Evolutionary conservation across 2,888 invertebrate genomes (phyloP).

Genomic region (Tricholauxania praeusta): DNA sequence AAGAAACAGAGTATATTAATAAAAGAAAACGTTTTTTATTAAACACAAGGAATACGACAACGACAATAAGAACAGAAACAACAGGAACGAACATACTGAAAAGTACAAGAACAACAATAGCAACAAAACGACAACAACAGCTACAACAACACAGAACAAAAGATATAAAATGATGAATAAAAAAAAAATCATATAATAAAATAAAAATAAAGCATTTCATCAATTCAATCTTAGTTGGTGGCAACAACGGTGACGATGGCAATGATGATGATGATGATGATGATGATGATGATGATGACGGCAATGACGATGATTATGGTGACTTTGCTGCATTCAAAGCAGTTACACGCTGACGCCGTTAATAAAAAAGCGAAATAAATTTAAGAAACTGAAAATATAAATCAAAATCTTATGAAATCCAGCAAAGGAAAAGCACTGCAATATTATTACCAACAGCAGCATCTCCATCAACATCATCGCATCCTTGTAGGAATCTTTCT

Average conservation of each 20-base stretch:
- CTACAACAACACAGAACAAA: conserved; percentile 6
- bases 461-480: not conserved
- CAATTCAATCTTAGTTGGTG: not conserved
- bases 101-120: not conserved
- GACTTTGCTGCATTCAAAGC: not conserved
- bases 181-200: conserved; percentile 7
- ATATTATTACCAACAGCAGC: not conserved
- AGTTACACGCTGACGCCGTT: not conserved
- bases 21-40: not conserved
- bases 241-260: not conserved
- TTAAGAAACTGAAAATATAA: too few relatives aligned
- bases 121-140: not conserved
- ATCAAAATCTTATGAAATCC: too few relatives aligned
- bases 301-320: not conserved
- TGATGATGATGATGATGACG: too few relatives aligned
- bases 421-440: too few relatives aligned
- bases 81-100: not conserved
- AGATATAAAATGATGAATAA: conserved; percentile 2
- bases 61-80: conserved; percentile 1
- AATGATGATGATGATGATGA: not conserved
- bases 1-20: not conserved
- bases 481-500: too few relatives aligned
- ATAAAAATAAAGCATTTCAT: not conserved
- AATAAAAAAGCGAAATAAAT: not conserved
- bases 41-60: not conserved